Evolutionary conservation across 2,888 invertebrate genomes (phyloP).

Genomic region (Peribatodes rhomboidaria): DNA sequence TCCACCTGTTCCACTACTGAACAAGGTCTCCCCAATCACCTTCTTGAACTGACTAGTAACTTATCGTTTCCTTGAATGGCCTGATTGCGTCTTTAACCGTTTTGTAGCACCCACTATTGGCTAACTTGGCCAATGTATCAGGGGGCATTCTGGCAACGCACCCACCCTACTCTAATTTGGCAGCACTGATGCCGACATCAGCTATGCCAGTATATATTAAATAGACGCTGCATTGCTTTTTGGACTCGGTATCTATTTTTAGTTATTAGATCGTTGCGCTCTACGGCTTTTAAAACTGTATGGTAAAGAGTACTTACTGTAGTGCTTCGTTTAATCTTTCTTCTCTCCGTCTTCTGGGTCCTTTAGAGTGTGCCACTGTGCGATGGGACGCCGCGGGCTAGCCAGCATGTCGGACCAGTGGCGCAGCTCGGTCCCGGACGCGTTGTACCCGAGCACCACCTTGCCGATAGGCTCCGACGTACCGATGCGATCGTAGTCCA

Average conservation of each 20-base stretch:
- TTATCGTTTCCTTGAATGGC: neutral
- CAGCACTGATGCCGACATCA: neutral
- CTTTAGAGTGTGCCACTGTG: constrained; percentile 99
- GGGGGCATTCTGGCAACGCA: neutral
- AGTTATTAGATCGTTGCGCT: neutral
- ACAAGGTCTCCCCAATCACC: neutral
- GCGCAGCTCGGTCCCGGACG: constrained; percentile 98
- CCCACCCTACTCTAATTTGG: neutral
- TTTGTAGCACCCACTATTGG: neutral
- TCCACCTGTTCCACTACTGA: neutral
- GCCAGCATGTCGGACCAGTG: constrained; percentile 99
- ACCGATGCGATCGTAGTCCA: constrained; percentile 99
- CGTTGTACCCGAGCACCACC: constrained; percentile 98
- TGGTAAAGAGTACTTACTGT: constrained; percentile 50
- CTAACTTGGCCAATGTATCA: neutral
- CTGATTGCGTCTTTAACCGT: neutral
- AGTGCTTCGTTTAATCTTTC: constrained; percentile 88
- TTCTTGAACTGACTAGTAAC: neutral
- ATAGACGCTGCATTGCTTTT: neutral
- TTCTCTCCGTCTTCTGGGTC: constrained; percentile 98
- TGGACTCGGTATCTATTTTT: neutral
- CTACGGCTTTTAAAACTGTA: neutral
- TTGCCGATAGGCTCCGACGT: constrained; percentile 99
- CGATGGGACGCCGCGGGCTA: constrained; percentile 99
- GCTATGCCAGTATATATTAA: neutral